A percentile compares a stretch with the other conserved stretches of the same genome.
Evolutionary conservation across 2,888 invertebrate species (phyloP).

Genomic region (Scaptomyza tumidula): DNA sequence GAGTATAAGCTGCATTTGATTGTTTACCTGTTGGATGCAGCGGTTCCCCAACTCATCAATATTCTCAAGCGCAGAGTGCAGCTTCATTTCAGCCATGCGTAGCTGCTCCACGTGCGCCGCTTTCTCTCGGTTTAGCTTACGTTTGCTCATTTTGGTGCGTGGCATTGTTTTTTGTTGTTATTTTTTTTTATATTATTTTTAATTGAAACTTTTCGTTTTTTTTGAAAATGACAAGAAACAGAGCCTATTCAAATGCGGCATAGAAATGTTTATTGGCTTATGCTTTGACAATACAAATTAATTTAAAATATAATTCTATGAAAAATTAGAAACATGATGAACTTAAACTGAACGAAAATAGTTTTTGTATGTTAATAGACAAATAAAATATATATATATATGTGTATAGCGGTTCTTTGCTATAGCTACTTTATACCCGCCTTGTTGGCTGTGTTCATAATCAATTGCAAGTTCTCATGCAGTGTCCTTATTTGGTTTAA

Average conservation of each 20-base stretch:
- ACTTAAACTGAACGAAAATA: slow-evolving; percentile 37
- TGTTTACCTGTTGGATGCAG: slow-evolving; percentile 41
- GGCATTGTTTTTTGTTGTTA: too few relatives aligned
- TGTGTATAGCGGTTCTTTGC: not conserved
- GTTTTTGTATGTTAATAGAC: slow-evolving; percentile 20
- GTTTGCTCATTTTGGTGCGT: too few relatives aligned
- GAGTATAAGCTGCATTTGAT: slow-evolving; percentile 51
- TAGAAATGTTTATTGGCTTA: slow-evolving; percentile 39
- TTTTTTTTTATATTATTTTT: too few relatives aligned
- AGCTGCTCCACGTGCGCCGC: too few relatives aligned
- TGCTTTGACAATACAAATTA: slow-evolving; percentile 13
- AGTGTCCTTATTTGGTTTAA: slow-evolving; percentile 82
- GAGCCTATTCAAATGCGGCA: slow-evolving; percentile 33
- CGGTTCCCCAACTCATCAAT: slow-evolving; percentile 62
- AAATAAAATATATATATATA: slow-evolving; percentile 12
- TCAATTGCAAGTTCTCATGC: slow-evolving; percentile 82
- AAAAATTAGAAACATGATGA: slow-evolving; percentile 13
- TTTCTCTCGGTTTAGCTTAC: too few relatives aligned
- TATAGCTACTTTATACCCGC: slow-evolving; percentile 56
- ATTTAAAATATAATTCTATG: slow-evolving; percentile 36
- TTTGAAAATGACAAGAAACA: not conserved
- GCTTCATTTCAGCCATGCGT: too few relatives aligned
- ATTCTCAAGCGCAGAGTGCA: too few relatives aligned
- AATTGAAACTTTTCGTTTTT: too few relatives aligned
- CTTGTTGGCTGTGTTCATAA: slow-evolving; percentile 80